Conservation (phyloP, 2,113 vertebrate species). For the Pygoscelis adeliae region DNA sequence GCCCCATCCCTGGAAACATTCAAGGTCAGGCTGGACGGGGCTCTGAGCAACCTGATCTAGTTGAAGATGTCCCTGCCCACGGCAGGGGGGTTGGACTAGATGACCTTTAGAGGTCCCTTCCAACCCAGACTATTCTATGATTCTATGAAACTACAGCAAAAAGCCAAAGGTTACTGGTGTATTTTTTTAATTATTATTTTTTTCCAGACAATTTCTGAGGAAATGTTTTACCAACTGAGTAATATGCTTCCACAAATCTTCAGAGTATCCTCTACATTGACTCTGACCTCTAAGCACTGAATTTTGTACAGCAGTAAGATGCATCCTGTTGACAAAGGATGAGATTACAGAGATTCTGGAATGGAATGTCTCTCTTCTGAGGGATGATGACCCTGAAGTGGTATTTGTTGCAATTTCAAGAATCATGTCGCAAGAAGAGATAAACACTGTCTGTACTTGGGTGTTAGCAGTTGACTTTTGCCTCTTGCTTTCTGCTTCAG, state of each 20-base stretch:
- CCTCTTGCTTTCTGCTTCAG: background rate
- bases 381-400: background rate
- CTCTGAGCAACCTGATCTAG: no score
- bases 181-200: background rate
- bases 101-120: no score
- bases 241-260: slow-evolving; percentile 99
- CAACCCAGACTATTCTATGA: no score
- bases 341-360: background rate
- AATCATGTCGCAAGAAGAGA: background rate
- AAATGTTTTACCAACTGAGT: slow-evolving; percentile 98
- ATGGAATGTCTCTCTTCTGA: background rate
- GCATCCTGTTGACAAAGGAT: background rate
- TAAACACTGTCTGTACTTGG: background rate
- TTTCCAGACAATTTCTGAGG: slow-evolving; percentile 93
- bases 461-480: background rate
- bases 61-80: no score
- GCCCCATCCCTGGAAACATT: no score
- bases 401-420: background rate
- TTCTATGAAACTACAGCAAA: background rate
- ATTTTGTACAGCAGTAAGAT: background rate
- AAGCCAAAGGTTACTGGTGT: background rate
- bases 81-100: no score
- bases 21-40: no score
- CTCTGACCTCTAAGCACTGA: slow-evolving; percentile 86
- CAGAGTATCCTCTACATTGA: slow-evolving; percentile 90